Conservation (phyloP, 2,113 vertebrate genomes). For the Crotalus helleri region DNA sequence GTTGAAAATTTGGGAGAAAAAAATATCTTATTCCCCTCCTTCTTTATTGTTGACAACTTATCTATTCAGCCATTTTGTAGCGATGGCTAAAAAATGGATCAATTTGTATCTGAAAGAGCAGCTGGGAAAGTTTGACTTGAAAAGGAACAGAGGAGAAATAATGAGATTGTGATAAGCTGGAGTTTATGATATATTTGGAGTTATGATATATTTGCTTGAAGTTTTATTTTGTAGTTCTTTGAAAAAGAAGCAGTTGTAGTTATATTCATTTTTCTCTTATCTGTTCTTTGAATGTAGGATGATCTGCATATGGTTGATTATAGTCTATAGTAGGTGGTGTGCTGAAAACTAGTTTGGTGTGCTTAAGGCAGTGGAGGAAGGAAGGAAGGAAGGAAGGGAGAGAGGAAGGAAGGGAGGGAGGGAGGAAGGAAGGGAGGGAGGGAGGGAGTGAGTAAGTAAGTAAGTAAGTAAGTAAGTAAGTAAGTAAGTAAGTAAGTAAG, state of each 20-base stretch:
- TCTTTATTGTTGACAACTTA: background rate
- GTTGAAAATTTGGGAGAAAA: background rate
- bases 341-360: background rate
- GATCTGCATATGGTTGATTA: background rate
- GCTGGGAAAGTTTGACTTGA: background rate
- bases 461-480: too few relatives aligned
- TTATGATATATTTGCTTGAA: background rate
- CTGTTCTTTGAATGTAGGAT: background rate
- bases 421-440: too few relatives aligned
- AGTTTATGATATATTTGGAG: background rate
- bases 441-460: too few relatives aligned
- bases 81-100: background rate
- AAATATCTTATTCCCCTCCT: background rate
- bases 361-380: background rate
- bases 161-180: background rate
- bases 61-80: background rate
- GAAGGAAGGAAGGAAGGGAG: background rate
- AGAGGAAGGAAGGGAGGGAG: too few relatives aligned
- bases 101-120: background rate
- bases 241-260: background rate
- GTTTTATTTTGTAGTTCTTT: background rate
- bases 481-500: too few relatives aligned
- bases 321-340: background rate
- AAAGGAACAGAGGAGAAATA: background rate
- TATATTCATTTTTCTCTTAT: background rate